A percentile compares a stretch with the other conserved stretches of the same genome.
Conservation (phyloP, 2,113 vertebrate species). For the Scalopus aquaticus region DNA sequence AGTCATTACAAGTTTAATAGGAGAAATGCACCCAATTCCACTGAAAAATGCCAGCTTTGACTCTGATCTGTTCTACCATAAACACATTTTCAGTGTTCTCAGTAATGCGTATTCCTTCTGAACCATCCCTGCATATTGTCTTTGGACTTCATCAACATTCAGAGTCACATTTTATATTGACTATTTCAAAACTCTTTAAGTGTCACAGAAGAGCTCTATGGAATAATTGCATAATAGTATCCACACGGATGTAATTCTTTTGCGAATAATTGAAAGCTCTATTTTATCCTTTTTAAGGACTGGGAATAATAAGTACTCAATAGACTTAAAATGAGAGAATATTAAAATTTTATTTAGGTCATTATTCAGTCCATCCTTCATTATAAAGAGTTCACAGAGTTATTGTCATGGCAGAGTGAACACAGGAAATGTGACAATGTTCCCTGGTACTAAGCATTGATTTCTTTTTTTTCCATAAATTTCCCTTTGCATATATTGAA, state of each 20-base stretch:
- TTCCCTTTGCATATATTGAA: slow-evolving; percentile 53
- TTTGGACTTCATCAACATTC: slow-evolving; percentile 5
- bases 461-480: slow-evolving; percentile 46
- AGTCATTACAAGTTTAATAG: slow-evolving; percentile 66
- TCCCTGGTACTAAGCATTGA: slow-evolving; percentile 12
- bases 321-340: slow-evolving; percentile 61
- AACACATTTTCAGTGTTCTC: background rate
- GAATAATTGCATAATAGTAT: slow-evolving; percentile 42
- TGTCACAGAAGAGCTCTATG: slow-evolving; percentile 39
- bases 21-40: slow-evolving; percentile 37
- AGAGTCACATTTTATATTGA: slow-evolving; percentile 46
- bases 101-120: slow-evolving; percentile 42
- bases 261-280: slow-evolving; percentile 64
- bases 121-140: slow-evolving; percentile 9
- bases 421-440: slow-evolving; percentile 30
- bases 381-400: slow-evolving; percentile 57
- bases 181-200: slow-evolving; percentile 36
- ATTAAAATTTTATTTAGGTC: slow-evolving; percentile 72
- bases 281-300: slow-evolving; percentile 67
- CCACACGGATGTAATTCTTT: slow-evolving; percentile 49
- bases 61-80: slow-evolving; percentile 58
- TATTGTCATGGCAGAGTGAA: slow-evolving; percentile 64
- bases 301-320: slow-evolving; percentile 29
- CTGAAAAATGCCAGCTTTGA: slow-evolving; percentile 59
- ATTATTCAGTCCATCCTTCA: slow-evolving; percentile 57